Evolutionary conservation across 2,888 invertebrate genomes (phyloP), one percentile per base, ranked within the genome.

Genomic region (Suillia variegata): DNA sequence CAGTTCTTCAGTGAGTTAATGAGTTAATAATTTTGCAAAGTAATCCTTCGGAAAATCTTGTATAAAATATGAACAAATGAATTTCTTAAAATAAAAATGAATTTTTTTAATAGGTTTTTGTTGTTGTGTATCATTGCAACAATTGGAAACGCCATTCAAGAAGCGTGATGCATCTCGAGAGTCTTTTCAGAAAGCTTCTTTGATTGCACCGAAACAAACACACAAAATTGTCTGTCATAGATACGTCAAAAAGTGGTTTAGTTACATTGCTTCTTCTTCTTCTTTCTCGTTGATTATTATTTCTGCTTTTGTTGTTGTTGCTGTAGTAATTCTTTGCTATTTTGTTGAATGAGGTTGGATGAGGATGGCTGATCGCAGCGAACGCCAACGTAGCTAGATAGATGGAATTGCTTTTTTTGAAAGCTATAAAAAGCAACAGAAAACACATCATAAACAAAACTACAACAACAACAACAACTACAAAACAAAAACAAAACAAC

Each of bases 221-320:
- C 26, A 26, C 26, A 26, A 26, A 5, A n/a, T n/a, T 10, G 38
- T 13, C 52, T 49, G 47, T 38, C 47, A 53, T 24, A 38, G 48
- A 59, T 45, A 54, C 33, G 50, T 42, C 56, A 56, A 50, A 59
- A 62, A 58, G 56, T 56, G 56, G 47, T 58, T 42, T 42, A 50
- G 51, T 54, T 54, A 51, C 52, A 18, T 18, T 45, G 17, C n/a
- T 12, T 38, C 38, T 38, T 38, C n/a, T n/a, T n/a, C n/a, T n/a
- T n/a, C n/a, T n/a, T n/a, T n/a, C n/a, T n/a, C n/a, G n/a, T n/a
- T n/a, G n/a, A n/a, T n/a, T n/a, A n/a, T n/a, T n/a, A n/a, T n/a
- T n/a, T n/a, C n/a, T n/a, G n/a, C n/a, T n/a, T n/a, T n/a, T n/a
- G n/a, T n/a, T n/a, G n/a, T n/a, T n/a, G n/a, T n/a, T n/a, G n/a